Base-by-base conservation (phyloP, 2,888 invertebrate genomes). In the Acleris laterana region DNA sequence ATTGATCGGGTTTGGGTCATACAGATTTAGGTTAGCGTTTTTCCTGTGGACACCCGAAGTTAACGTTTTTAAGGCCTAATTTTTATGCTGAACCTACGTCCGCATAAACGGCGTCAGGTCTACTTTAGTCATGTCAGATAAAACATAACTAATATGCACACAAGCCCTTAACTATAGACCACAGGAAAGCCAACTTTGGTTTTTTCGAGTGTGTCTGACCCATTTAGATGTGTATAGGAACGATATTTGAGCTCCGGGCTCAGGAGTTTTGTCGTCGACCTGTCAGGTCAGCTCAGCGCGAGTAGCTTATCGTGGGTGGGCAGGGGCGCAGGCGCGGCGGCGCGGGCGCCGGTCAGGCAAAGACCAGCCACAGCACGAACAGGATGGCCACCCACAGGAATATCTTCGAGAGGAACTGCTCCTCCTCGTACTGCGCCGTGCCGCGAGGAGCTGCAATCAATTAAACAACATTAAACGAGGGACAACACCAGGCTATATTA, bases 351-450 rank as follows among this genome's bases (percentile, higher is more conserved):
- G 83, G 90, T 93, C 93, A 98, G 83, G 98, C 98, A 88, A 98
- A 95, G 75, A 99, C 91, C 69, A 99, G 94, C 98, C 99, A 99
- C 77, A 96, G 94, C 80, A 99, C 96, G 89, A 98, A 98, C 75
- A 98, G 83, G 72, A 98, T 93, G 68, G 98, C 98, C 76, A 99
- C 95, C 96, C 97, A 98, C 66, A 99, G 94, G 93, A 99, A 99
- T 80, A 98, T 94, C 93, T 97, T 98, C 5, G 98, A 98, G 71
- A 99, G 93, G 85, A 97, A 97, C 88, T 98, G 97, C 84, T 99
- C 98, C 83, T 98, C 98, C 76, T 96, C 96, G 77, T 95, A 96
- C 83, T 98, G 98, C n/a, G 96, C 96, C 7, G 97, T 96, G 72
- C 97, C 97, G 71, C 96, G 95, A 3, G 95, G 95, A 49, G 96